phyloP scores from a whole-genome alignment of 1,140 invertebrate genomes.

The Bombus terrestris region DNA sequence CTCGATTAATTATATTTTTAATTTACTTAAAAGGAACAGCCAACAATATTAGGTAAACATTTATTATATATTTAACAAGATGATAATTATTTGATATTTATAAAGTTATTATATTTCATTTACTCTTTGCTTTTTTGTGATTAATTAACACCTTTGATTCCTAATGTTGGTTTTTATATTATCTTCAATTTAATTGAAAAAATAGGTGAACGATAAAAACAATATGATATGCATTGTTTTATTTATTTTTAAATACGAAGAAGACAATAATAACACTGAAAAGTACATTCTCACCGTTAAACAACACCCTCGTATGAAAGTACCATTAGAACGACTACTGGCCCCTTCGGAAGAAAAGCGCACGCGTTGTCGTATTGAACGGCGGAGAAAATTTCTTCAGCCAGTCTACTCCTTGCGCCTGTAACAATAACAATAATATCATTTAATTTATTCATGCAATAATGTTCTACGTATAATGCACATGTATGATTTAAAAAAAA shows the following conservation, averaged over 20 bases:
- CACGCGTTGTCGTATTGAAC: constrained; percentile 74
- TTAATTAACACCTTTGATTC: not conserved
- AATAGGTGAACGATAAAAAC: not conserved
- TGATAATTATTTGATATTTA: not conserved
- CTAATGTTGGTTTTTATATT: not conserved
- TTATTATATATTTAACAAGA: not conserved
- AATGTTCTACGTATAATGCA: not conserved
- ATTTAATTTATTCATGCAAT: not conserved
- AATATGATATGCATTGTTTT: not conserved
- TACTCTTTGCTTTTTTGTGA: not conserved
- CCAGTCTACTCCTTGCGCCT: not conserved
- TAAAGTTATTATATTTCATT: not conserved
- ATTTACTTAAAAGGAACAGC: not conserved
- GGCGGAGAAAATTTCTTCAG: constrained; percentile 33
- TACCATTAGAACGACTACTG: constrained; percentile 60
- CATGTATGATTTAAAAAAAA: not conserved
- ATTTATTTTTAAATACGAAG: not conserved
- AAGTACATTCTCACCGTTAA: constrained; percentile 58
- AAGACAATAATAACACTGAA: constrained; percentile 15
- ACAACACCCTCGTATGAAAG: constrained; percentile 7
- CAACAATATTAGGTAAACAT: not conserved
- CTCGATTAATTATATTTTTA: not conserved
- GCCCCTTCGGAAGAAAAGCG: constrained; percentile 62
- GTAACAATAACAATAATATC: constrained; percentile 9
- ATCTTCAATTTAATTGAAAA: not conserved